Conservation (phyloP, 2,888 invertebrate genomes). For the Neoascia interrupta region DNA sequence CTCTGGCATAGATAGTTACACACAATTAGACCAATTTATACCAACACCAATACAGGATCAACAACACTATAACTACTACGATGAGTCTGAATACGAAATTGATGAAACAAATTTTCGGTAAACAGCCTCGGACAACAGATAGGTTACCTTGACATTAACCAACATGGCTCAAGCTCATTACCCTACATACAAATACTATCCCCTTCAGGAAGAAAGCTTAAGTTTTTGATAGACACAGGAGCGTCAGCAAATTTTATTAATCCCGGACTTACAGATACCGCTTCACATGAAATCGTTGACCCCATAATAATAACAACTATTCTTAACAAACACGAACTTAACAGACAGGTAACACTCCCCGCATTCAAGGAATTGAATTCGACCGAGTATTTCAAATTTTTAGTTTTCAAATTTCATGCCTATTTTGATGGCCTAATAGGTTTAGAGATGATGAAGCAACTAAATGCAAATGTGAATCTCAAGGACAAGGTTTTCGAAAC, state of each 20-base stretch:
- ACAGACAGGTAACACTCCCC: neutral
- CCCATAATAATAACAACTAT: neutral
- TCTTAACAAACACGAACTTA: conserved; percentile 1
- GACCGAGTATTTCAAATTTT: conserved; percentile 5
- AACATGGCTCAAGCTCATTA: neutral
- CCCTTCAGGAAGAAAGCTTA: conserved; percentile 30
- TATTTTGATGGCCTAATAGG: conserved; percentile 35
- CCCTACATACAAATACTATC: conserved; percentile 26
- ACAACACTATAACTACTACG: too few species aligned
- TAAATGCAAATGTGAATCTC: conserved; percentile 3
- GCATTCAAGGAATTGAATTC: conserved; percentile 4
- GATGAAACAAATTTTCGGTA: neutral
- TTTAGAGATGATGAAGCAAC: conserved; percentile 1
- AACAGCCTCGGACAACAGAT: neutral
- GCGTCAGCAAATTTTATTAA: conserved; percentile 13
- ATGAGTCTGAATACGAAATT: neutral
- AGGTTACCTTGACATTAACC: neutral
- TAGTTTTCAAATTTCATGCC: conserved; percentile 36
- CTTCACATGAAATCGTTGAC: neutral
- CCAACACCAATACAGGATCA: too few species aligned
- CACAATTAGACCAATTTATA: too few species aligned
- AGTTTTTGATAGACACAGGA: neutral
- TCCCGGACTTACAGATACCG: neutral
- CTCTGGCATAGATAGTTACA: too few species aligned
- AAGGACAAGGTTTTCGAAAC: neutral